Evolutionary conservation across 1,140 invertebrate genomes (phyloP).

Genomic region (Lasioglossum albipes): DNA sequence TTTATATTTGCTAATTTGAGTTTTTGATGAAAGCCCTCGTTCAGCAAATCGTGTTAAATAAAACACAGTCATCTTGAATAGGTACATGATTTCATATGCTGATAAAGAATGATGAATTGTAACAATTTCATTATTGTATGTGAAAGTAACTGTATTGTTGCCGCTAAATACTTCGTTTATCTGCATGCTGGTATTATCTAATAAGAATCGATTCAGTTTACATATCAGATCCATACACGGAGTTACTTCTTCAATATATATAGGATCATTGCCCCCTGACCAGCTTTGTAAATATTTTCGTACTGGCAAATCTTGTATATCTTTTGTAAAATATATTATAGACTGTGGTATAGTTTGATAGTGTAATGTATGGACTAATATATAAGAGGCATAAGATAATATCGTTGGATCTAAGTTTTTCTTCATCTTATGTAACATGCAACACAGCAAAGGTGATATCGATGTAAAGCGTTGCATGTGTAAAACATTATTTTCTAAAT

Average conservation of each 20-base stretch:
- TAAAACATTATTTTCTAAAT: slow-evolving; percentile 22
- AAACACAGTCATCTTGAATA: slow-evolving; percentile 68
- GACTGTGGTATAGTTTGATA: slow-evolving; percentile 67
- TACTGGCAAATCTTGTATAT: slow-evolving; percentile 55
- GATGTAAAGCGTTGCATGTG: slow-evolving; percentile 52
- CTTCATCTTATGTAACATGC: slow-evolving; percentile 65
- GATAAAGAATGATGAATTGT: slow-evolving; percentile 51
- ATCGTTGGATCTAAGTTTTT: slow-evolving; percentile 55
- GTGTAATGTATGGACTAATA: slow-evolving; percentile 70
- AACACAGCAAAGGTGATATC: slow-evolving; percentile 67
- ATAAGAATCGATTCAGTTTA: slow-evolving; percentile 58
- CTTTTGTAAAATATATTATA: slow-evolving; percentile 61
- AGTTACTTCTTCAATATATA: slow-evolving; percentile 48
- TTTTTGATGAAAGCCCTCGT: slow-evolving; percentile 44
- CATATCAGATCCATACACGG: slow-evolving; percentile 29
- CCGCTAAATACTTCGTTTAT: slow-evolving; percentile 46
- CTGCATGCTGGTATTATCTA: slow-evolving; percentile 45
- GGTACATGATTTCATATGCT: slow-evolving; percentile 54
- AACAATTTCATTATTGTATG: slow-evolving; percentile 44
- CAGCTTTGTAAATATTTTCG: slow-evolving; percentile 68
- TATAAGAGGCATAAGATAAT: slow-evolving; percentile 62
- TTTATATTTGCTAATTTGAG: slow-evolving; percentile 60
- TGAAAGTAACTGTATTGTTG: slow-evolving; percentile 43
- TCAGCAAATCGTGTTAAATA: slow-evolving; percentile 70
- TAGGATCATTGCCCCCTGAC: slow-evolving; percentile 36